These are phyloP conservation scores for Cataglyphis rosenhaueri DNA, from an alignment of 2,888 invertebrate genomes.

Conservation along the genomic window DNA sequence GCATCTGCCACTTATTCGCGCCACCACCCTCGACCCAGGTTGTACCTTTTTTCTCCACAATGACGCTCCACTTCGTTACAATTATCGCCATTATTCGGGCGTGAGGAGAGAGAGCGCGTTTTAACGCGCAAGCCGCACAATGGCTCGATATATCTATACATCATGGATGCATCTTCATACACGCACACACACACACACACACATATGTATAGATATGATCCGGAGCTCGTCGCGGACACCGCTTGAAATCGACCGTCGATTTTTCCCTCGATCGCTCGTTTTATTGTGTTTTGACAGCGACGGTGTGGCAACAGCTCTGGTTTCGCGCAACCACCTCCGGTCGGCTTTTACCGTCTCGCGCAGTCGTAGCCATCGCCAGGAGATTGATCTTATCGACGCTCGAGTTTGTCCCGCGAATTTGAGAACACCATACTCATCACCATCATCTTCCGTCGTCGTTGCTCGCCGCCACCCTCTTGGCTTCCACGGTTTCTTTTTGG, in stretches of 20 bases:
- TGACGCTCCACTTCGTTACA: conserved; percentile 84
- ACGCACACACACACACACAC: background rate
- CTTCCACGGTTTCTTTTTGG: conserved; percentile 29
- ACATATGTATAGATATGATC: background rate
- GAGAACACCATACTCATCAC: conserved; percentile 28
- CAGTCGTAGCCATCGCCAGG: conserved; percentile 33
- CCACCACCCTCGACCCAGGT: conserved; percentile 78
- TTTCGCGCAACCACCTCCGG: conserved; percentile 68
- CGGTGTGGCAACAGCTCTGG: conserved; percentile 61
- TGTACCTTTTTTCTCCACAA: conserved; percentile 80
- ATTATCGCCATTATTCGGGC: conserved; percentile 83
- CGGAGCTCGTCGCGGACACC: conserved; percentile 17
- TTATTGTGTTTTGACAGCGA: conserved; percentile 84
- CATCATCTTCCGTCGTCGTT: background rate
- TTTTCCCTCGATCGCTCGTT: conserved; percentile 74
- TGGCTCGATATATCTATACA: conserved; percentile 72
- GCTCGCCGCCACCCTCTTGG: conserved; percentile 25
- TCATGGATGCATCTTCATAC: conserved; percentile 41
- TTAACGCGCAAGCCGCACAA: conserved; percentile 76
- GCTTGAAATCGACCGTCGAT: conserved; percentile 60
- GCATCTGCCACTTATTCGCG: conserved; percentile 84
- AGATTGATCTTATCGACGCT: conserved; percentile 62
- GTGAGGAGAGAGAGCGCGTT: conserved; percentile 78
- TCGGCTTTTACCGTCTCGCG: conserved; percentile 39
- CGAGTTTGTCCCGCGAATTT: conserved; percentile 52